Evolutionary conservation across 2,888 invertebrate genomes (phyloP).

Genomic region (Drosophila fulvimacula): DNA sequence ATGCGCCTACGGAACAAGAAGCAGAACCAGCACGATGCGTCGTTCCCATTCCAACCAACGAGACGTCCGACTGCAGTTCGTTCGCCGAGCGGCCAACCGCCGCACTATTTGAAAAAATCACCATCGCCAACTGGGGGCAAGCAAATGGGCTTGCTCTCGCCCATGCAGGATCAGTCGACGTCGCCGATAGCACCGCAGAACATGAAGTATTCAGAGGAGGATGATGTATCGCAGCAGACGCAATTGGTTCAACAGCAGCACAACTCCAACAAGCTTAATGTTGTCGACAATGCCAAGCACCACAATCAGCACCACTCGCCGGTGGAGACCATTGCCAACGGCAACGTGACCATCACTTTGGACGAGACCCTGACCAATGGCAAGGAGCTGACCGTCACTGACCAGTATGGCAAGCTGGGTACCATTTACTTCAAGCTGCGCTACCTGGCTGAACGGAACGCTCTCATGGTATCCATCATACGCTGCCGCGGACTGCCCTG

Average conservation of each 20-base stretch:
- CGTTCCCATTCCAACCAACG: conserved; percentile 85
- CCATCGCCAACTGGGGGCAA: conserved; percentile 91
- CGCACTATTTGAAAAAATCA: conserved; percentile 96
- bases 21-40: conserved; percentile 83
- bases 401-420: conserved; percentile 90
- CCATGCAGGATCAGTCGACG: conserved; percentile 82
- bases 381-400: conserved; percentile 69
- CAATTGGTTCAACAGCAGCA: conserved; percentile 56
- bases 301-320: conserved; percentile 63
- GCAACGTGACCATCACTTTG: conserved; percentile 66
- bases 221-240: conserved; percentile 75
- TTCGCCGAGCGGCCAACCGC: conserved; percentile 92
- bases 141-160: conserved; percentile 81
- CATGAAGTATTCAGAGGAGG: conserved; percentile 83
- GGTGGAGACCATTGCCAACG: conserved; percentile 65
- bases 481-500: conserved; percentile 94
- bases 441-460: conserved; percentile 95
- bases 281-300: conserved; percentile 62
- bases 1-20: conserved; percentile 83
- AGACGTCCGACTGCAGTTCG: conserved; percentile 88
- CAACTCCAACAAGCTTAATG: conserved; percentile 62
- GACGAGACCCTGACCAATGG: conserved; percentile 82
- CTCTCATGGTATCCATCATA: conserved; percentile 95
- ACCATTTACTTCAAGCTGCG: conserved; percentile 95
- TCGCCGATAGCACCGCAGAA: conserved; percentile 82